Conservation (phyloP, 2,888 invertebrate species). For the Leptinotarsa tumamoca region DNA sequence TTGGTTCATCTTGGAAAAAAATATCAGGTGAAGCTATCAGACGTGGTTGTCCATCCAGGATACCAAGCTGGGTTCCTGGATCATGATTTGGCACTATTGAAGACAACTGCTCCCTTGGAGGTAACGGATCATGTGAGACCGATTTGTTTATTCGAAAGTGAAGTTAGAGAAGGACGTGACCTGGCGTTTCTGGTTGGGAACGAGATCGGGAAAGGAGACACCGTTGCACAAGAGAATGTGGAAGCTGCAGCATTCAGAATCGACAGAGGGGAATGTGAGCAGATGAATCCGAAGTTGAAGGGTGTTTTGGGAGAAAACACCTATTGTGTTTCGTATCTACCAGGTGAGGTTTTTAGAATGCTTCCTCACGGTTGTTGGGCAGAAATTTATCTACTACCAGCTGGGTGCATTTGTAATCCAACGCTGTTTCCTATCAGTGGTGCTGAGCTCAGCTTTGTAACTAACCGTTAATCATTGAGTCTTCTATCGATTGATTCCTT, state of each 20-base stretch:
- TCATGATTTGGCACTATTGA: conserved; percentile 69
- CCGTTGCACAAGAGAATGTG: conserved; percentile 27
- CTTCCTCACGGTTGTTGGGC: not conserved
- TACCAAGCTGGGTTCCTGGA: conserved; percentile 69
- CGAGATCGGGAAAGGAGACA: conserved; percentile 36
- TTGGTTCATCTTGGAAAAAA: conserved; percentile 2
- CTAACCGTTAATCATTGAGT: no score
- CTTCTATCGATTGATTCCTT: no score
- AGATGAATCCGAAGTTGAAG: conserved; percentile 31
- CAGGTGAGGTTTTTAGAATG: conserved; percentile 40
- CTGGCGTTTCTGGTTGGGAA: conserved; percentile 46
- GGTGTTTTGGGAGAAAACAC: conserved; percentile 43
- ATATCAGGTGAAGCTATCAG: conserved; percentile 24
- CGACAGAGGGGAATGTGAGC: conserved; percentile 42
- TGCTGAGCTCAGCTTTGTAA: no score
- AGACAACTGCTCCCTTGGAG: conserved; percentile 66
- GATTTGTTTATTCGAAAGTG: conserved; percentile 65
- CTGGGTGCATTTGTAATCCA: no score
- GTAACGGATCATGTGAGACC: conserved; percentile 69
- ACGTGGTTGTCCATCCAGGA: conserved; percentile 65
- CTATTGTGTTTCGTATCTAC: conserved; percentile 45
- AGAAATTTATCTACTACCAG: no score
- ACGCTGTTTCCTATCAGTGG: no score
- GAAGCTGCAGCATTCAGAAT: conserved; percentile 42
- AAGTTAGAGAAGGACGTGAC: conserved; percentile 4